These are phyloP conservation scores for Proteles cristata DNA, from an alignment of 2,113 vertebrate genomes.

Conservation along the genomic window DNA sequence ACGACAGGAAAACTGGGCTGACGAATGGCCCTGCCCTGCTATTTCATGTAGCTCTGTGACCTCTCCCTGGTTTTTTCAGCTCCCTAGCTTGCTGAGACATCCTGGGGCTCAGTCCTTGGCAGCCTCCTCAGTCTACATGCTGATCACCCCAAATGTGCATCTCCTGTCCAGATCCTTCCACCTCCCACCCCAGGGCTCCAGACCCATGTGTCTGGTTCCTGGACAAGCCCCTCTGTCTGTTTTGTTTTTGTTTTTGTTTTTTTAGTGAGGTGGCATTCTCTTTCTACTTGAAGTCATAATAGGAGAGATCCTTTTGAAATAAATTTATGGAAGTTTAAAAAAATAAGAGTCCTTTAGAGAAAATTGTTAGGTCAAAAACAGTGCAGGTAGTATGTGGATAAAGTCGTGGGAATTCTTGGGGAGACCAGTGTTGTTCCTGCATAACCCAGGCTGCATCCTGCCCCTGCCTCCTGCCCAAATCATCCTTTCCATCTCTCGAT, in stretches of 20 bases:
- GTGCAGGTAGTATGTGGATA: neutral
- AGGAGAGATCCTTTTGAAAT: neutral
- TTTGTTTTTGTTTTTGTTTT: too few relatives aligned
- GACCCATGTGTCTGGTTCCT: neutral
- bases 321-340: neutral
- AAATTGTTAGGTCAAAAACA: neutral
- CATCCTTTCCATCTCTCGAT: neutral
- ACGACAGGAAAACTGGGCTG: too few relatives aligned
- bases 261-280: neutral
- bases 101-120: neutral
- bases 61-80: neutral
- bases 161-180: neutral
- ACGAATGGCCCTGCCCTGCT: neutral
- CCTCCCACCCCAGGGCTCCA: neutral
- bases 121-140: neutral
- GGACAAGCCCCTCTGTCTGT: neutral
- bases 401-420: neutral
- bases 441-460: neutral
- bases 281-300: neutral
- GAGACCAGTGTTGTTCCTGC: neutral
- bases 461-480: neutral
- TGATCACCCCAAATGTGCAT: too few relatives aligned
- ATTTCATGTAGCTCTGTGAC: fast-evolving
- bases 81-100: neutral
- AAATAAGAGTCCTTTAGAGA: neutral